A percentile compares a stretch with the other conserved stretches of the same genome.
Conservation (phyloP, 2,797 vertebrate genomes). For the Antennarius maculatus region DNA sequence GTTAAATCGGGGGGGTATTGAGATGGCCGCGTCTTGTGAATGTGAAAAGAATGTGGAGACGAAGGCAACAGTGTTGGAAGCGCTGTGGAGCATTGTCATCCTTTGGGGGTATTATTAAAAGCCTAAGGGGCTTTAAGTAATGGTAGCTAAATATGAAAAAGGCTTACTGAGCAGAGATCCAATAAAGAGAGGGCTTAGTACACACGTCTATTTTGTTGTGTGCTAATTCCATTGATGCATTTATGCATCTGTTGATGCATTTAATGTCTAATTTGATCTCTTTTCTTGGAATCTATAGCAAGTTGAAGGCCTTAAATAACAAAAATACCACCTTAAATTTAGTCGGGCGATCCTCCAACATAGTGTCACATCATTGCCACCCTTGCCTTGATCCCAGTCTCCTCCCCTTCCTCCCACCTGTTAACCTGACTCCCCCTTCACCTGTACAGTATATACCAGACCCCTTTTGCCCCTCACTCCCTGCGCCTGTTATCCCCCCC, state of each 20-base stretch:
- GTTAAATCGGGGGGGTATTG: constrained; percentile 36
- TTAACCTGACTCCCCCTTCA: not conserved
- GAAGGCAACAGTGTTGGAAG: constrained; percentile 33
- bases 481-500: not conserved
- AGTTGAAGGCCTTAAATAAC: not conserved
- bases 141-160: constrained; percentile 27
- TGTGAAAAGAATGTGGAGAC: constrained; percentile 12
- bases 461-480: no score
- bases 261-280: not conserved
- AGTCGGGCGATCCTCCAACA: no score
- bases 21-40: constrained; percentile 30
- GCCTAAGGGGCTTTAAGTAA: constrained; percentile 29
- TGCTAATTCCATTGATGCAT: constrained; percentile 8
- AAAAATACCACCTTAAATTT: no score
- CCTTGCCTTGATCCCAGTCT: not conserved
- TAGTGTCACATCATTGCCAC: not conserved
- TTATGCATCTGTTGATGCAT: constrained; percentile 1
- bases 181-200: constrained; percentile 16
- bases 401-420: not conserved
- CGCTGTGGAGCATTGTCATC: not conserved
- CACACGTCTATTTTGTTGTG: constrained; percentile 4
- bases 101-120: constrained; percentile 36
- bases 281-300: not conserved
- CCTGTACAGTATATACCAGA: no score
- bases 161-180: constrained; percentile 23